Evolutionary conservation across 1,140 invertebrate genomes (phyloP), one percentile per base, ranked within the genome.

Genomic region (Oryctes rhinoceros): DNA sequence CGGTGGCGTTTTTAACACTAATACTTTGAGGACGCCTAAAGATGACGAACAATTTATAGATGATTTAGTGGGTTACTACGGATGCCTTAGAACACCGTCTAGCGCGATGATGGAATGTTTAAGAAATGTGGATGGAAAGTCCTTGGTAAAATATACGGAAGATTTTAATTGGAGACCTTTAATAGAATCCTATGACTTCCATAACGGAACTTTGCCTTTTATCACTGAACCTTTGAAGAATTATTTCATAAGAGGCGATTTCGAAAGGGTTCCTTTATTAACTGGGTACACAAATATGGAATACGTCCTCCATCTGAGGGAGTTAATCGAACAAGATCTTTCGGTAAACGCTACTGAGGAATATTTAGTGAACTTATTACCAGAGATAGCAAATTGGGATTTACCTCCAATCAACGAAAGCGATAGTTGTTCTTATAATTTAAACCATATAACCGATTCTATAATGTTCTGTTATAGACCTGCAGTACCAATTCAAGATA

Each of bases 261-360:
- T 90, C 86, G 86, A 90, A 86, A 90, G 91, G 65, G 92, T 95
- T 0, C 94, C 94, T 0, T 83, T 95, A 10, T 87, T 96, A 75
- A 91, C 91, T 4, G 94, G 94, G 1, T 94, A 91, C 79, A 95
- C 94, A 0, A 92, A 94, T 82, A 95, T 95, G 91, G 94, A 96
- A 86, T 93, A 95, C 81, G 92, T 91, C 20, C 85, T 95, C 6
- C 87, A 87, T 10, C 83, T 93, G 1, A 89, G 90, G 37, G 85
- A 90, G 13, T 83, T 93, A 1, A 89, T 91, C 20, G 90, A 90
- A 24, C 89, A 89, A 76, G 89, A 90, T 47, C 87, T 89, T 1
- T 90, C 91, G 24, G 90, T 90, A 83, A 87, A 86, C 84, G 86
- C 91, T 6, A 88, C 87, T 81, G 85, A 88, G 81, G 90, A 92